A percentile compares a stretch with the other conserved stretches of the same genome.
phyloP scores from a whole-genome alignment of 2,113 vertebrate genomes.

The Campylorhamphus procurvoides region DNA sequence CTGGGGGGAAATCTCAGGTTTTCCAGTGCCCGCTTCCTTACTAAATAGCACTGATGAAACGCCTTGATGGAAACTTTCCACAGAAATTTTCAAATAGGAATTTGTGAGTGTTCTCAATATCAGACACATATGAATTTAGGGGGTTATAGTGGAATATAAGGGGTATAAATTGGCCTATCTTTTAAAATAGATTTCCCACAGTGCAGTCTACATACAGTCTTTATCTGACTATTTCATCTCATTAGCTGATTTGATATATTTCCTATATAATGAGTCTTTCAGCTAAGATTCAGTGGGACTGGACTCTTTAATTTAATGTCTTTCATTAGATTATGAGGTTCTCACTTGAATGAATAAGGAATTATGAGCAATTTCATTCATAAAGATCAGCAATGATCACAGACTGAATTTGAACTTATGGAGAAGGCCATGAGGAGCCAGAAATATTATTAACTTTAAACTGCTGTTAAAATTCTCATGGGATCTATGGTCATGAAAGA shows the following conservation, averaged over 20 bases:
- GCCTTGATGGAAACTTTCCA: background rate
- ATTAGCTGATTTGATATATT: background rate
- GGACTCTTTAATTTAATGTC: background rate
- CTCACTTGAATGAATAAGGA: background rate
- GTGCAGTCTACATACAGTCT: background rate
- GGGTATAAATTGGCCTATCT: background rate
- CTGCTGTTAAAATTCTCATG: background rate
- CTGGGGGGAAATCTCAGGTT: background rate
- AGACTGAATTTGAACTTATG: background rate
- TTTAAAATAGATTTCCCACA: background rate
- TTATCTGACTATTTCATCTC: background rate
- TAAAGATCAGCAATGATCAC: background rate
- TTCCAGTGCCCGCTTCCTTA: background rate
- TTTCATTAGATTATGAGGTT: background rate
- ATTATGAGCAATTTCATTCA: background rate
- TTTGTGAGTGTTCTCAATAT: background rate
- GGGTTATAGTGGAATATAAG: background rate
- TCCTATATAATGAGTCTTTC: background rate
- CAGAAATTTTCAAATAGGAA: background rate
- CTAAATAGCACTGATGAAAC: background rate
- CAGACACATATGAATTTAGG: background rate
- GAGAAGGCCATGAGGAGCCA: background rate
- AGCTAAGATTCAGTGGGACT: background rate
- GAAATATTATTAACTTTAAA: background rate
- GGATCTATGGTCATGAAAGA: background rate